Base-by-base conservation (phyloP, 2,797 vertebrate species). In the Galaxias olidus region DNA sequence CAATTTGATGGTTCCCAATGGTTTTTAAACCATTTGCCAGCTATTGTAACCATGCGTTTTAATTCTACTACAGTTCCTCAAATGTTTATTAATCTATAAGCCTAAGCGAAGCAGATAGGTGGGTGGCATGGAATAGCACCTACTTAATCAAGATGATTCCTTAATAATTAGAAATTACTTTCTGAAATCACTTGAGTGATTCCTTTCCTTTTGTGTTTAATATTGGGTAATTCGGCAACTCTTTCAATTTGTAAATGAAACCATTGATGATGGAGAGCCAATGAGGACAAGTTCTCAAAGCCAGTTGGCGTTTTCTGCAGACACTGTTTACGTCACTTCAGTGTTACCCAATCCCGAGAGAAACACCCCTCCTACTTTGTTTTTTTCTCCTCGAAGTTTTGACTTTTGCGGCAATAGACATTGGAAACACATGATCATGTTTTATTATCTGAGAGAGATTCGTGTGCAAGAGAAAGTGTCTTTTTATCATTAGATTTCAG, bases 361-460 rank as follows among this genome's bases (percentile, higher is more conserved):
- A 68, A 63, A 62, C 69, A 60, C 68, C 73, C 78, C 85, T 81
- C 76, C 48, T 17, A 49, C 84, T 76, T 75, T 82, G 20, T 52
- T 75, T 72, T 84, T 90, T 90, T 91, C 88, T 82, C 78, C 83
- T 83, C 78, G 91, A 94, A 95, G 90, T 93, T 94, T 90, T 88
- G 81, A 75, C 85, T 88, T 79, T 73, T 77, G 72, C 83, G 73
- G 89, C 91, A 86, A 90, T 90, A 91, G 92, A 87, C 83, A 86
- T 73, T 69, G 75, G 85, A 76, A 88, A 85, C 90, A 81, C 88
- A 88, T 86, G 91, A 85, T 85, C 88, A 86, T 80, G 84, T 89
- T 92, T 92, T 90, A 94, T 92, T 93, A 87, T 91, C 90, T 91
- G 78, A 73, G 83, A 84, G 85, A 86, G 88, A 88, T 89, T 87